Percentiles rank a stretch among this genome's conserved stretches.
phyloP scores from a whole-genome alignment of 1,140 invertebrate species.

The Drosophila sulfurigaster region DNA sequence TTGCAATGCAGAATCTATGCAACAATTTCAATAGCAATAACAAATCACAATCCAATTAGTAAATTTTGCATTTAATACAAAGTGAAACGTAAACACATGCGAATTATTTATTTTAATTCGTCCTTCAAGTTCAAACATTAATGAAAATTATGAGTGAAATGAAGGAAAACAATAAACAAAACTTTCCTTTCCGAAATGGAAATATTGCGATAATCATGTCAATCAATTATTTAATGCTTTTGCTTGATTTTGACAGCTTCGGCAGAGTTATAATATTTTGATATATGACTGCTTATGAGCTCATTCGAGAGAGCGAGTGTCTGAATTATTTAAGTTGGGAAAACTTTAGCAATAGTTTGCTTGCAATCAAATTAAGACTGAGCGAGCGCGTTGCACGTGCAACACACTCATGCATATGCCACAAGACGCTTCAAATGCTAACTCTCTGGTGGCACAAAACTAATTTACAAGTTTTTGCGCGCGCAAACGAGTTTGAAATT shows the following conservation, averaged over 20 bases:
- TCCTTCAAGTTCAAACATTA: neutral
- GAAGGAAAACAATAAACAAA: neutral
- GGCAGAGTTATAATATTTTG: conserved; percentile 12
- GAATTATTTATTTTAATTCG: neutral
- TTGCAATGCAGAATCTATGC: no score
- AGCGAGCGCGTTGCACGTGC: conserved; percentile 11
- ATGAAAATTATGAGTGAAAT: neutral
- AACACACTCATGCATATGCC: conserved; percentile 31
- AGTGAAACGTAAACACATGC: no score
- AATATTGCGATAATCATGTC: conserved; percentile 14
- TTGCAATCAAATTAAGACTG: conserved; percentile 37
- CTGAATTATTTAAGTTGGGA: conserved; percentile 7
- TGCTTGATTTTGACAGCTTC: conserved; percentile 25
- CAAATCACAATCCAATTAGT: no score
- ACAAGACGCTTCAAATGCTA: conserved; percentile 8
- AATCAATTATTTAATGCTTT: conserved; percentile 30
- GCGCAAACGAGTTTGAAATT: conserved; percentile 48
- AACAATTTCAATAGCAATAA: no score
- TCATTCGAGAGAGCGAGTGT: neutral
- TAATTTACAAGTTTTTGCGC: conserved; percentile 56
- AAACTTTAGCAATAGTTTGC: conserved; percentile 20
- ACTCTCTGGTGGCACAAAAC: conserved; percentile 48
- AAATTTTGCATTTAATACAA: neutral
- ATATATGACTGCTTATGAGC: conserved; percentile 13
- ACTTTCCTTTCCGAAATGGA: neutral